These are phyloP conservation scores for Saxidomus purpurata DNA, from an alignment of 1,140 invertebrate species.

Conservation along the genomic window DNA sequence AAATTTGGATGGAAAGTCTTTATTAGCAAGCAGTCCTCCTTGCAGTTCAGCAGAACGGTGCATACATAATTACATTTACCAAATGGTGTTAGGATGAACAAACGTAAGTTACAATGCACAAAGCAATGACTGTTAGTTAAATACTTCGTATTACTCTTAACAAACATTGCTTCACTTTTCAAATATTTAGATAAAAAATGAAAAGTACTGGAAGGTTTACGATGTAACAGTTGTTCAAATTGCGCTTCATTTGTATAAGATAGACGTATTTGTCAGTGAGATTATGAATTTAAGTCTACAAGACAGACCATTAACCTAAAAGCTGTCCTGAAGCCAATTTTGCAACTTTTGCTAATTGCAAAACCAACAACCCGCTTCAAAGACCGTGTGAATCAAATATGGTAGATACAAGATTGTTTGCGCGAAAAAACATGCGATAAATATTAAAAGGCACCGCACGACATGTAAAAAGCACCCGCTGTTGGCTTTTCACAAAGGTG, in stretches of 20 bases:
- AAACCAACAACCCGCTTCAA: background rate
- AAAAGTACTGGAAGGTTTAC: background rate
- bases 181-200: background rate
- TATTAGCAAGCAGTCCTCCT: too few relatives aligned
- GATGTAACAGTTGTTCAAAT: background rate
- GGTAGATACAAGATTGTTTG: background rate
- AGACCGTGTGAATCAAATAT: background rate
- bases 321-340: background rate
- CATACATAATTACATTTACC: too few relatives aligned
- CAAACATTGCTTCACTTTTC: conserved; percentile 5
- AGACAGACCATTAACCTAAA: background rate
- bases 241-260: background rate
- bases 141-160: background rate
- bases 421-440: conserved; percentile 10
- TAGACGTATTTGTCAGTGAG: background rate
- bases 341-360: background rate
- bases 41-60: too few relatives aligned
- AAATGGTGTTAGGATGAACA: too few relatives aligned
- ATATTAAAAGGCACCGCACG: conserved; percentile 14
- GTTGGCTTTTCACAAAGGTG: conserved; percentile 14
- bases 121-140: too few relatives aligned
- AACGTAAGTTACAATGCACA: too few relatives aligned
- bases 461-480: background rate
- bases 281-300: background rate
- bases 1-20: too few relatives aligned